Percentiles rank a stretch among this genome's conserved stretches.
phyloP scores from a whole-genome alignment of 2,113 vertebrate species.

The Clarias macrocephalus region DNA sequence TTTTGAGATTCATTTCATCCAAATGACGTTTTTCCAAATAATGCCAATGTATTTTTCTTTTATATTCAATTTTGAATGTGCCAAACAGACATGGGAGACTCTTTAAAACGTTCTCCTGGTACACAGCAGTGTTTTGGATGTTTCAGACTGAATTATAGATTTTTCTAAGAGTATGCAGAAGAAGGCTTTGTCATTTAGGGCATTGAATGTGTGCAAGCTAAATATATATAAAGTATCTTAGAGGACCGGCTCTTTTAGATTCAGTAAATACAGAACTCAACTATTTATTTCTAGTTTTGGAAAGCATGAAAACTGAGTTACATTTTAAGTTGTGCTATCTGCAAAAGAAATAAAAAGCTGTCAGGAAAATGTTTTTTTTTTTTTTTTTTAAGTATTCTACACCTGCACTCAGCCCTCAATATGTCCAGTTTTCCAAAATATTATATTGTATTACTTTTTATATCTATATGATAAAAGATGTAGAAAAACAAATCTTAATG shows the following conservation, averaged over 20 bases:
- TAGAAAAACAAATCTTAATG: conserved; percentile 28
- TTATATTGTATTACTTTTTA: neutral
- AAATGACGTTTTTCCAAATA: no score
- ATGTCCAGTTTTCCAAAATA: neutral
- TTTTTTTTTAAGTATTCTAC: no score
- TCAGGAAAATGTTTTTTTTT: neutral
- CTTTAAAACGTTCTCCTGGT: neutral
- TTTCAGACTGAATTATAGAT: neutral
- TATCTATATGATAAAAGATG: neutral
- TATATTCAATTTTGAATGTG: no score
- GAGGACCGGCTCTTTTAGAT: neutral
- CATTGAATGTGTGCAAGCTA: neutral
- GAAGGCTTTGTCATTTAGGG: neutral
- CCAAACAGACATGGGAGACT: no score
- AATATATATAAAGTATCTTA: neutral
- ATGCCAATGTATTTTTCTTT: no score
- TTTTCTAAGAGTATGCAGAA: neutral
- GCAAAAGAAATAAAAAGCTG: neutral
- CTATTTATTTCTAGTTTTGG: neutral
- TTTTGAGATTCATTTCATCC: no score
- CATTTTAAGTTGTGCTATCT: neutral
- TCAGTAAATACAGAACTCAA: neutral
- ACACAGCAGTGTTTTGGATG: neutral
- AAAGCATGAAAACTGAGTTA: neutral
- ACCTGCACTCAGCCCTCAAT: neutral